Base-by-base conservation (phyloP, 35 echinoderm and acorn worm genomes). In the Holothuria glaberrima region DNA sequence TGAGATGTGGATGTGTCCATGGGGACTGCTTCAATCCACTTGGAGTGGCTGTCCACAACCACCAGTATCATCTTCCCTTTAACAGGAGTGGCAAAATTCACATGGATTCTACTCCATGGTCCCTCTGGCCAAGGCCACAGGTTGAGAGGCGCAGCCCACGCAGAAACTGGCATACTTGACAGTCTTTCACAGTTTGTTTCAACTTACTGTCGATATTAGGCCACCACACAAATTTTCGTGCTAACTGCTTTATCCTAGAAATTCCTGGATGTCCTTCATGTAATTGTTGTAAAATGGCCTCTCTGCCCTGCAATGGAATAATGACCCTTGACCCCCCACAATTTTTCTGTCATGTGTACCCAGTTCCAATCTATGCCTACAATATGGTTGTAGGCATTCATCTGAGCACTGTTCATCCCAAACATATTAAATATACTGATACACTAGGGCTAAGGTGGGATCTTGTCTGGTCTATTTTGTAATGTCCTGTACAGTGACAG, bases 181-280 rank as follows among this genome's bases (percentile, higher is more conserved):
- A 93, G 3, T 58, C 16, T 66, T 93, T 88, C 16, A 89, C 86
- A 4, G 48, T 77, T 5, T 12, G 38, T 64, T 13, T n/a, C n/a
- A 94, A 41, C 20, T 94, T 30, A 9, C 58, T 25, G 45, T 82
- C 83, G 3, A 94, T 78, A 19, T 41, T 64, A 14, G 89, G 76
- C 89, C 93, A 90, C 90, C 85, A 95, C 0, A 95, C 50, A 48
- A 89, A 92, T 45, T 90, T 95, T 38, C 86, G 66, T 24, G 95
- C n/a, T 92, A 19, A 94, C 41, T 84, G 17, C 73, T 97, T 94
- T 71, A 94, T 97, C 4, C 67, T 46, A 0, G 46, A 68, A 31
- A 92, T 91, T 20, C 86, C 86, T 24, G 90, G 89, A 80, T 97
- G 92, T 32, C 79, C 80, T 16, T 91, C 86, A 68, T 97, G 77